Evolutionary conservation across 2,797 vertebrate species (phyloP), one percentile per base, ranked within the genome.

Genomic region (Acanthurus leucopareius): DNA sequence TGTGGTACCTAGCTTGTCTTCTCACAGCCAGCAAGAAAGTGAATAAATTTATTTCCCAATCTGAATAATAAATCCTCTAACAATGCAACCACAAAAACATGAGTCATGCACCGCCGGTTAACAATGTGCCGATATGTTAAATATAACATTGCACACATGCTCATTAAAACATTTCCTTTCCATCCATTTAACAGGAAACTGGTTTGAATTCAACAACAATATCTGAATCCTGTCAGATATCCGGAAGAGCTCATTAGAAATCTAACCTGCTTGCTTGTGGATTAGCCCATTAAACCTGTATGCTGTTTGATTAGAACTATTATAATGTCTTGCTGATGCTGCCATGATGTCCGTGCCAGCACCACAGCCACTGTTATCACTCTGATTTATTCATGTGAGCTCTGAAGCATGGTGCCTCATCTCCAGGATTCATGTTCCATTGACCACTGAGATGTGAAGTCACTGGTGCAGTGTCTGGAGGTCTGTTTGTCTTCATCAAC

Each of bases 401-500:
- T 86, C 54, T 69, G 60, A 79, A 80, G 69, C 73, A 19, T 44
- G 42, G 42, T 4, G 25, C 60, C 78, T 80, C 77, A 71, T 85
- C 76, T 75, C 61, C 53, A 61, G 57, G 69, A 87, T 85, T 81
- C 58, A 77, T 76, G 71, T 79, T 48, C 69, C 68, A 84, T 67
- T 85, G 81, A 87, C 75, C 67, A 79, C 19, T 11, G 44, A 62
- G 71, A 63, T 54, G 73, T 22, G 11, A 77, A 87, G 82, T 78
- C 73, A 57, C 56, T 69, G 35, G 59, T 66, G 72, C 74, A 58
- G 72, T 77, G 71, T 77, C 74, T 25, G 47, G 68, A 64, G 79
- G 71, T 80, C 66, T 86, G 77, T 86, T 83, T 76, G 85, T 89
- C 85, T 91, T 88, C 73, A 80, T 92, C 79, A 80, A 62, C 17